Conservation (phyloP, 2,113 vertebrate species). For the Bombycilla garrulus region DNA sequence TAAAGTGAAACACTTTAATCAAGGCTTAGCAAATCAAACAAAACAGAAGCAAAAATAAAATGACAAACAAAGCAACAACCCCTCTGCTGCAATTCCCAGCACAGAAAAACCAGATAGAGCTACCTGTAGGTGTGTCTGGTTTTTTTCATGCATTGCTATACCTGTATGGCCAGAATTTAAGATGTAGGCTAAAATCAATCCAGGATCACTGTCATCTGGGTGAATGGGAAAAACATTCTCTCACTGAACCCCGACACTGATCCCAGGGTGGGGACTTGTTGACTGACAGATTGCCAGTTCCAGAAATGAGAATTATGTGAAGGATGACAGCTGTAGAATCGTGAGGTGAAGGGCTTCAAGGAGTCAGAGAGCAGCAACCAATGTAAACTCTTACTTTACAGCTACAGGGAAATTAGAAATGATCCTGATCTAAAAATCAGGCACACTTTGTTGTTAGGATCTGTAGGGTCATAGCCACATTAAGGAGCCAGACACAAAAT, state of each 20-base stretch:
- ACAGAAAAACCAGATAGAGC: neutral
- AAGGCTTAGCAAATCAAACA: neutral
- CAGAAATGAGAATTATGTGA: neutral
- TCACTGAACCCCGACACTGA: neutral
- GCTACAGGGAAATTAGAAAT: neutral
- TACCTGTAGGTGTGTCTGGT: accelerated
- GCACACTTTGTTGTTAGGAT: neutral
- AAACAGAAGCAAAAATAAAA: neutral
- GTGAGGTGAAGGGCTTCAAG: neutral
- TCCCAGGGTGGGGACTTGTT: neutral
- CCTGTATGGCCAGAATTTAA: neutral
- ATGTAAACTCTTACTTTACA: neutral
- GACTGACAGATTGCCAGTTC: neutral
- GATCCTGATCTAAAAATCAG: neutral
- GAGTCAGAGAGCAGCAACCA: neutral
- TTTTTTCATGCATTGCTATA: neutral
- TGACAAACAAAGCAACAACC: neutral
- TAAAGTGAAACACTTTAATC: neutral
- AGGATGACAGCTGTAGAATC: neutral
- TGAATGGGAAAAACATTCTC: neutral
- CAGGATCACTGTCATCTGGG: neutral
- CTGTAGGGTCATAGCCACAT: neutral
- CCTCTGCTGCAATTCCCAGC: accelerated
- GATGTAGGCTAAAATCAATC: neutral
- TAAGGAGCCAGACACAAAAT: neutral